Evolutionary conservation across 1,140 invertebrate genomes (phyloP).

Genomic region (Varroa destructor): DNA sequence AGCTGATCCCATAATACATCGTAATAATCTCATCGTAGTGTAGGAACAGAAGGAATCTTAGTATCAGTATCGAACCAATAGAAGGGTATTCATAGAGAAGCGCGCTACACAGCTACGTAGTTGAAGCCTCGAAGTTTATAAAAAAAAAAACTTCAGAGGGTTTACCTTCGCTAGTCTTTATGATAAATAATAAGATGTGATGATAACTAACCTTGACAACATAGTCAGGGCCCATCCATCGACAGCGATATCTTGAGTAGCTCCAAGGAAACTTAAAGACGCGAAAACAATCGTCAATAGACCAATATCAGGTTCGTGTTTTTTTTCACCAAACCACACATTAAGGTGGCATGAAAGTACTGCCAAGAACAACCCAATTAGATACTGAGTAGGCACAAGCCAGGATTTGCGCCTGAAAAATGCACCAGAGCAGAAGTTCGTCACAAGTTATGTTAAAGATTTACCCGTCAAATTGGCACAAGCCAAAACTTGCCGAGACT

Average conservation of each 20-base stretch:
- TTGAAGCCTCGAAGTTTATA: too few species aligned
- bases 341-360: slow-evolving; percentile 60
- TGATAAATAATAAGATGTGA: slow-evolving; percentile 24
- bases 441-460: neutral
- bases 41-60: too few species aligned
- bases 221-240: slow-evolving; percentile 99
- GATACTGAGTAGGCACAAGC: slow-evolving; percentile 79
- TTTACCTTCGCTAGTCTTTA: too few species aligned
- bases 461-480: too few species aligned
- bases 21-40: too few species aligned
- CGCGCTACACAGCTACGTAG: too few species aligned
- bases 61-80: too few species aligned
- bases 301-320: slow-evolving; percentile 56
- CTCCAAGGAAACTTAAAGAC: slow-evolving; percentile 81
- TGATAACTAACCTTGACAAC: slow-evolving; percentile 59
- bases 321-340: slow-evolving; percentile 53
- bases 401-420: slow-evolving; percentile 71
- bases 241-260: slow-evolving; percentile 98
- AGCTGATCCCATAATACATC: neutral
- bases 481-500: too few species aligned
- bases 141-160: too few species aligned
- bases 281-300: slow-evolving; percentile 77
- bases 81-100: too few species aligned
- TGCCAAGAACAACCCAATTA: slow-evolving; percentile 62
- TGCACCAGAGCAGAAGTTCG: neutral